Evolutionary conservation across 2,888 invertebrate genomes (phyloP), one percentile per base, ranked within the genome.

Genomic region (Phalera bucephala): DNA sequence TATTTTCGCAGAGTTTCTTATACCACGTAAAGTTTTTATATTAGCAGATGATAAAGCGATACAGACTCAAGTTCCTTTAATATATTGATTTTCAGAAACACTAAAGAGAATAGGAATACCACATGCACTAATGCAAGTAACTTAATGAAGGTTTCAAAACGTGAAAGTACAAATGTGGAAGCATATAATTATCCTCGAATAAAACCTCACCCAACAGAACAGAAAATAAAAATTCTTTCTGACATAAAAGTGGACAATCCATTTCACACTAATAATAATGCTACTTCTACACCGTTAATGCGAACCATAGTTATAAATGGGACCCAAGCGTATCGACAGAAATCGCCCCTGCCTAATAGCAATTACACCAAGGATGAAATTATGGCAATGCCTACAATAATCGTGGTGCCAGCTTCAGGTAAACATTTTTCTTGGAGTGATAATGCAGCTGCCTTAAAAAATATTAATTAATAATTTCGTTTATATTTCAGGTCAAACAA

Each of bases 351-450:
- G 10, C 40, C 40, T 12, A 49, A 44, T 30, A 62, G 57, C 43
- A 72, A 52, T 28, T 82, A 59, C 42, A 83, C 87, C 9, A 75
- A 79, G 56, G 87, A 85, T 59, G 86, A 90, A 68, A 90, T 90
- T 45, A 87, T 90, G 88, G 83, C 89, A n/a, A 90, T 90, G 90
- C 90, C 89, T 3, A 90, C 88, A n/a, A 72, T 89, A 11, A 83
- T 90, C 47, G 62, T 88, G 17, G 80, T 84, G 7, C 81, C 86
- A 37, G 53, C 71, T 28, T 56, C 81, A 77, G 82, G 88, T 87
- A 25, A 25, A 28, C 15, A 21, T 14, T 25, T 12, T 10, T 9
- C 2, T 14, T 10, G n/a, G n/a, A n/a, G n/a, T n/a, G n/a, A n/a
- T n/a, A n/a, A n/a, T n/a, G n/a, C n/a, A n/a, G n/a, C n/a, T n/a